phyloP scores from a whole-genome alignment of 1,140 invertebrate genomes.

The Pseudomyrmex cubaensis region DNA sequence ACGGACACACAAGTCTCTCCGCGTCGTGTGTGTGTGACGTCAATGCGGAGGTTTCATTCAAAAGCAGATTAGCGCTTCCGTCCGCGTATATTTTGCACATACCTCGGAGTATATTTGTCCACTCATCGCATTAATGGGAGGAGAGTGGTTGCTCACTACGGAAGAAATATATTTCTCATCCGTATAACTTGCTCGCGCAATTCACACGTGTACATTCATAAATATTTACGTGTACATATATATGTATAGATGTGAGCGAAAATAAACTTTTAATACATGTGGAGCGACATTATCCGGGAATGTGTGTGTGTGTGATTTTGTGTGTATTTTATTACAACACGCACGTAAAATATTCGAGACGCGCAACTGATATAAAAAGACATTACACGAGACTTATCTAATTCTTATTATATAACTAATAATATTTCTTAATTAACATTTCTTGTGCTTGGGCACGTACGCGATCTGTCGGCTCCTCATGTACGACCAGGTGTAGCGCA shows the following conservation, averaged over 20 bases:
- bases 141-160: too few species aligned
- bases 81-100: background rate
- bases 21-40: slow-evolving; percentile 19
- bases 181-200: too few species aligned
- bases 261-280: too few species aligned
- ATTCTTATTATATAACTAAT: background rate
- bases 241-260: too few species aligned
- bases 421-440: slow-evolving; percentile 7
- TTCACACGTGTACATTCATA: too few species aligned
- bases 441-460: slow-evolving; percentile 45
- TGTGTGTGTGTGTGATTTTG: too few species aligned
- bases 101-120: background rate
- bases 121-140: background rate
- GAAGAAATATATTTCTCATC: too few species aligned
- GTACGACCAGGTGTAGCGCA: slow-evolving; percentile 76
- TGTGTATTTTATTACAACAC: too few species aligned
- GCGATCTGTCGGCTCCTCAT: slow-evolving; percentile 47
- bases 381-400: background rate
- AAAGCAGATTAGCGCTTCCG: slow-evolving; percentile 1
- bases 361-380: too few species aligned
- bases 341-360: too few species aligned
- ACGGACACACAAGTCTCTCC: background rate
- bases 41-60: slow-evolving; percentile 38
- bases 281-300: too few species aligned
- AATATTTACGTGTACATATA: too few species aligned